Conservation (phyloP, 1,140 invertebrate species). For the Drosophila littoralis region DNA sequence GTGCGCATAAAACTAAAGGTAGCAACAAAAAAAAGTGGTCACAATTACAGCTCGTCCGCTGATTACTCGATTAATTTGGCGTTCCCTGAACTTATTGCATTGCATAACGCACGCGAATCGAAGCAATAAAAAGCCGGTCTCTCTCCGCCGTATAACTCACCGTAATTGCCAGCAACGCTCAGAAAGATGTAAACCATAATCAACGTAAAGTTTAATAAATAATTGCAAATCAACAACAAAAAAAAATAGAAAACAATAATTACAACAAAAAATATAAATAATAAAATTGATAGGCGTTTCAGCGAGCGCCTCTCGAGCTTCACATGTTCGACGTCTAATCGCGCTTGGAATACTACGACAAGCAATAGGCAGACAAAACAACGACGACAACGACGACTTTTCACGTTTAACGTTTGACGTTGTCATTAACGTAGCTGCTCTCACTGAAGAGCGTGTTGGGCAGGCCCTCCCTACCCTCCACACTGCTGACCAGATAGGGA, state of each 20-base stretch:
- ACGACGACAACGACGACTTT: slow-evolving; percentile 42
- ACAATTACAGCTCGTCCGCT: slow-evolving; percentile 37
- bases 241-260: slow-evolving; percentile 49
- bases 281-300: slow-evolving; percentile 45
- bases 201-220: slow-evolving; percentile 15
- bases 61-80: slow-evolving; percentile 40
- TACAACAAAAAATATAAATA: slow-evolving; percentile 46
- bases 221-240: slow-evolving; percentile 34
- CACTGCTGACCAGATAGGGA: slow-evolving; percentile 13
- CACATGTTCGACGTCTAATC: slow-evolving; percentile 84
- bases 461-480: not conserved
- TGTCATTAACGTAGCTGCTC: slow-evolving; percentile 52
- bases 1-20: slow-evolving; percentile 28
- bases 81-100: slow-evolving; percentile 44
- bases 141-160: slow-evolving; percentile 56
- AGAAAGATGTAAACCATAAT: slow-evolving; percentile 83
- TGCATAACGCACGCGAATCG: slow-evolving; percentile 69
- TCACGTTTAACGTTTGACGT: slow-evolving; percentile 52
- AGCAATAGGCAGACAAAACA: slow-evolving; percentile 35
- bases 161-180: slow-evolving; percentile 76
- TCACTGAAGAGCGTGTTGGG: slow-evolving; percentile 11
- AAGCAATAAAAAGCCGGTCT: slow-evolving; percentile 33
- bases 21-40: slow-evolving; percentile 2
- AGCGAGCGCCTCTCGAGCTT: slow-evolving; percentile 60
- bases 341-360: slow-evolving; percentile 80